Evolutionary conservation across 2,797 vertebrate genomes (phyloP), one percentile per base, ranked within the genome.

Genomic region (Myotis pilosus): DNA sequence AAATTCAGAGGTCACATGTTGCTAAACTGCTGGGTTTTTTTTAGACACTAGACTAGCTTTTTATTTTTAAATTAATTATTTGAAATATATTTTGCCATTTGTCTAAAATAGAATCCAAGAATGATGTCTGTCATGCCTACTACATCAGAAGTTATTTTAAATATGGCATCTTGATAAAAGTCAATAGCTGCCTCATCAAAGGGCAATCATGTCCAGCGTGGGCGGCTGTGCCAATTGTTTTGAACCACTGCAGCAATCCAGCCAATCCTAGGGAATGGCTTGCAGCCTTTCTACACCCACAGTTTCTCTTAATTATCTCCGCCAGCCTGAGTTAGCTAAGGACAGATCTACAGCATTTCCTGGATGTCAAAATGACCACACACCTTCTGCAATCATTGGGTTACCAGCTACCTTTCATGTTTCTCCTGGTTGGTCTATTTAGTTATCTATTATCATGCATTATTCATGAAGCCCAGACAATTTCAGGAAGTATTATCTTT

Each of bases 241-340:
- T 98, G 97, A 98, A 98, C 97, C 98, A 96, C 97, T 97, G 97
- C 97, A 98, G 98, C 97, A 97, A 98, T 97, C 97, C 97, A 98
- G 96, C 97, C 96, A 97, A 98, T 98, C 98, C 97, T 91, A 96
- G 97, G 82, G 25, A 98, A 98, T 97, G 97, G 97, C 98, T 98
- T 97, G 92, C 96, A 97, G 97, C 89, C 95, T 96, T 97, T 98
- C 95, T 97, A 98, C 98, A 98, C 98, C 98, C 98, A 98, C 98
- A 98, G 98, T 98, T 98, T 96, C 96, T 97, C 97, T 98, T 98
- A 98, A 98, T 98, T 98, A 98, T 98, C 98, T 98, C 98, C 97
- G 98, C 98, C 97, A 98, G 98, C 97, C 98, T 98, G 97, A 98
- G 98, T 98, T 98, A 98, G 98, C 96, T 98, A 98, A 98, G 98